Evolutionary conservation across 2,797 vertebrate genomes (phyloP), one percentile per base, ranked within the genome.

Genomic region (Arctocebus calabarensis): DNA sequence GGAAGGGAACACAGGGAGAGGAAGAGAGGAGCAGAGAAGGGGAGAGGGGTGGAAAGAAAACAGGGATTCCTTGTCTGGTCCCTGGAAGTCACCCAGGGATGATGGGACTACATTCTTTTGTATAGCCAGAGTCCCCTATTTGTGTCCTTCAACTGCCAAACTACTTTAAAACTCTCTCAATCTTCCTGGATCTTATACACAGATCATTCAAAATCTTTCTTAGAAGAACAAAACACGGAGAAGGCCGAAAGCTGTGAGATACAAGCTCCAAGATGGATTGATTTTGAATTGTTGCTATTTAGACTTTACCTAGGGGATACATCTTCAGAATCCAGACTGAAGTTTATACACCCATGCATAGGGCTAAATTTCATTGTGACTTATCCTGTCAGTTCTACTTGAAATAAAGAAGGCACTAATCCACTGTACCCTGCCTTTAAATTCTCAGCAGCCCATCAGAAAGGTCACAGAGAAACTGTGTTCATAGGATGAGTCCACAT

Each of bases 391-490:
- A 93, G 59, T 86, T 90, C 78, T 40, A 90, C 64, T 74, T 40
- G 78, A 96, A 59, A 92, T 88, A 70, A 97, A 94, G 71, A 85
- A 94, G 78, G 37, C 84, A 84, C 66, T 96, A 48, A 96, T 10
- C 81, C 95, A 94, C 64, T 91, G 14, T 48, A 94, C 94, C 19
- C 45, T 85, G 3, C 96, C 90, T 91, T 96, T 94, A 90, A 88
- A 90, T 92, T 94, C 84, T 82, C 62, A 19, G 85, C 62, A 92
- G 74, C 86, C 57, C 95, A 81, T 75, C 83, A 92, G 88, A 83
- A 90, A 96, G 71, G 3, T 93, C 94, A 89, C 85, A 96, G 90
- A 97, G 87, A 88, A 98, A 13, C 87, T 94, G 79, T 79, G 0
- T 82, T 93, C 17, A 73, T 61, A 93, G 48, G 13, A 68, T 89